Evolutionary conservation across 2,113 vertebrate genomes (phyloP).

Genomic region (Girardinichthys multiradiatus): DNA sequence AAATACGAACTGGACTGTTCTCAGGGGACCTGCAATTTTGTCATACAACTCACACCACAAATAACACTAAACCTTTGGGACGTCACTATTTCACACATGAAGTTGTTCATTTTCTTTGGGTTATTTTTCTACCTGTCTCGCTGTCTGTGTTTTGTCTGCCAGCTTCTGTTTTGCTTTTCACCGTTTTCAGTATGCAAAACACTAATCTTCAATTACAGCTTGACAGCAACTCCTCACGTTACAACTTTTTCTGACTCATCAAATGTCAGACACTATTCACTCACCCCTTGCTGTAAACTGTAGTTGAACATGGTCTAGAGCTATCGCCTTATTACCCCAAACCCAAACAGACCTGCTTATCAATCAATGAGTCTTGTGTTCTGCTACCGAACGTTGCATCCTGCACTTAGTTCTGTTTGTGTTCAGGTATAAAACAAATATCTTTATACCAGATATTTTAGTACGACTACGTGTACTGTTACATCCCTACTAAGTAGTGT

Average conservation of each 20-base stretch:
- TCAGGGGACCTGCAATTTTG: slow-evolving; percentile 41
- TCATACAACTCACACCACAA: slow-evolving; percentile 25
- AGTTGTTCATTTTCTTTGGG: background rate
- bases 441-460: background rate
- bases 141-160: slow-evolving; percentile 4
- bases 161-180: slow-evolving; percentile 1
- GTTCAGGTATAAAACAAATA: background rate
- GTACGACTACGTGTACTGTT: background rate
- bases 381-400: too few species aligned
- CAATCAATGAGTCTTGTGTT: too few species aligned
- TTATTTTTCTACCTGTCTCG: background rate
- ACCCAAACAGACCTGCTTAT: background rate
- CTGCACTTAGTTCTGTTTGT: background rate
- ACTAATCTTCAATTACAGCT: slow-evolving; percentile 9
- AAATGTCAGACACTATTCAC: background rate
- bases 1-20: slow-evolving; percentile 29
- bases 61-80: slow-evolving; percentile 7
- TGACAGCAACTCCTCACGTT: background rate
- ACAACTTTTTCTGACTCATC: slow-evolving; percentile 6
- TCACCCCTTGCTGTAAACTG: background rate
- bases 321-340: background rate
- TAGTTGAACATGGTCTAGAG: background rate
- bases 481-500: background rate
- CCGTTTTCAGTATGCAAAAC: slow-evolving; percentile 1
- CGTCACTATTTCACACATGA: slow-evolving; percentile 2